Conservation (phyloP, 2,797 vertebrate species). For the Vespertilio murinus region DNA sequence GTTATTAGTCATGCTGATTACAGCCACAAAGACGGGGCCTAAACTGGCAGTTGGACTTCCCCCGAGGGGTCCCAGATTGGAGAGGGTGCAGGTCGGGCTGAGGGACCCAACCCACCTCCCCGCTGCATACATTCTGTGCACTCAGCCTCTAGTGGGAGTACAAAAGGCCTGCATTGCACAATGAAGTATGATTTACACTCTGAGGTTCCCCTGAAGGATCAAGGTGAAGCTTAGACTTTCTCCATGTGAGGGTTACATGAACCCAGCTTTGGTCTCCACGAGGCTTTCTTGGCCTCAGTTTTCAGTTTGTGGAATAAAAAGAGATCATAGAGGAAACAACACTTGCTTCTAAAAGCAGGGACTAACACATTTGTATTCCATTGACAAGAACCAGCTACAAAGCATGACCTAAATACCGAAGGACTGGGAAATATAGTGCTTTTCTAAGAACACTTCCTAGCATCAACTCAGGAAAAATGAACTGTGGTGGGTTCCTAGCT, state of each 20-base stretch:
- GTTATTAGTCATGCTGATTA: not conserved
- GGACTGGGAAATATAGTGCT: not conserved
- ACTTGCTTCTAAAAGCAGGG: not conserved
- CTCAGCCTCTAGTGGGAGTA: not conserved
- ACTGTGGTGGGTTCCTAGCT: not conserved
- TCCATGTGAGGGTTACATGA: not conserved
- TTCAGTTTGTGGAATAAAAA: not conserved
- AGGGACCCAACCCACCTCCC: too few relatives aligned
- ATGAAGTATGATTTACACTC: not conserved
- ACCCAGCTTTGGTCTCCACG: not conserved
- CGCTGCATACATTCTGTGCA: too few relatives aligned
- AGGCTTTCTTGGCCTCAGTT: not conserved
- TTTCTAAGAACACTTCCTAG: not conserved
- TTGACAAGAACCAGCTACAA: not conserved
- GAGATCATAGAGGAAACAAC: not conserved
- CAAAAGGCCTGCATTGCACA: not conserved
- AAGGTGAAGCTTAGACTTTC: not conserved
- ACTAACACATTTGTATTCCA: not conserved
- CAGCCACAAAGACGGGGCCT: not conserved
- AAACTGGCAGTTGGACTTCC: too few relatives aligned
- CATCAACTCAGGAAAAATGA: not conserved
- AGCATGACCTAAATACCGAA: not conserved
- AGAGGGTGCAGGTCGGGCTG: too few relatives aligned
- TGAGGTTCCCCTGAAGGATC: not conserved
- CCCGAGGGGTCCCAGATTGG: too few relatives aligned